Base-by-base conservation (phyloP, 2,797 vertebrate genomes). In the Melanotaenia maccullochi region DNA sequence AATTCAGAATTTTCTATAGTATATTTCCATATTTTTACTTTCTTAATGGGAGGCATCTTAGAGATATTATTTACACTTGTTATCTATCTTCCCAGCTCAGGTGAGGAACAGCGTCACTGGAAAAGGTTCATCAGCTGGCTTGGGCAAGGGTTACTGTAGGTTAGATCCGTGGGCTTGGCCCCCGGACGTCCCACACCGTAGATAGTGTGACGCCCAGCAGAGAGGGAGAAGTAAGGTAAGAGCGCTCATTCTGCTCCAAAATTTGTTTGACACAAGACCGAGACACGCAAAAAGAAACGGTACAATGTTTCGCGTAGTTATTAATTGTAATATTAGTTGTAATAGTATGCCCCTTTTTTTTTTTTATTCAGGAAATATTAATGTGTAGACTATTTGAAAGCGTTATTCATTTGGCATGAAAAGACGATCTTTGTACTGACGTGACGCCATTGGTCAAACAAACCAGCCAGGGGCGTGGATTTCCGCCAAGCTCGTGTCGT, bases 121-220 rank as follows among this genome's bases (percentile, higher is more conserved):
- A 73, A 63, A 65, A 40, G 28, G 40, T 56, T 8, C 1, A 49
- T 66, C 12, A 57, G 49, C 2, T 61, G 56, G 62, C 79, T 76
- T 69, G 24, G n/a, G 7, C 68, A 68, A 78, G 85, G 90, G 89
- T 93, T 91, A 89, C 77, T 88, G 32, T 71, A 47, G 82, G 84
- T 89, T 75, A 85, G 82, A 81, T 78, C 78, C 71, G 74, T 42
- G 73, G 72, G 77, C 18, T 30, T 38, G 42, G 59, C 47, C 49
- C 57, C 47, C 54, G 75, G 61, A 73, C 71, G 66, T 73, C 77
- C 83, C 82, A 78, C 69, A 8, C 69, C 9, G 36, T 33, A 18
- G 16, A 40, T 36, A 64, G 44, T 22, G 14, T 56, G 79, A 89
- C 73, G 79, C 68, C 42, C 30, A 24, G 30, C 60, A 72, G 42